Evolutionary conservation across 2,797 vertebrate species (phyloP), one percentile per base, ranked within the genome.

Genomic region (Macropus fuliginosus): DNA sequence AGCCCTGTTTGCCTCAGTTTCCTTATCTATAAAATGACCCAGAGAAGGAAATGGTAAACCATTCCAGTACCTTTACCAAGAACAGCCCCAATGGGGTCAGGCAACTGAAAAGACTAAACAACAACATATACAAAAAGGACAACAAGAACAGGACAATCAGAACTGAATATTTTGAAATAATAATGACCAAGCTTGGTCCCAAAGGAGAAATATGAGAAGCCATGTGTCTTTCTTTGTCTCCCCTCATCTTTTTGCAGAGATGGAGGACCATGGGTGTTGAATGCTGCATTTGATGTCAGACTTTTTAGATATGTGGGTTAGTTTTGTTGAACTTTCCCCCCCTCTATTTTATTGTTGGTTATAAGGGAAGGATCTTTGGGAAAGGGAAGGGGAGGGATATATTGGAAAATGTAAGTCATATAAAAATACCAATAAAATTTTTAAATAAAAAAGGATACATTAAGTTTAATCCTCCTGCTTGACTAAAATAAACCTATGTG

Each of bases 401-500:
- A 46, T 11, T 87, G 40, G 40, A 21, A 46, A 81, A 81, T 46
- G 18, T 27, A 46, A 87, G 40, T 50, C 40, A 50, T 46, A 50
- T 11, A 87, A 87, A 87, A 46, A 10, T 24, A 8, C n/a, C 21
- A 81, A 46, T 27, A 81, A 46, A 27, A 46, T 24, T 81, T 46
- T 81, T 81, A 81, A 81, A 40, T 40, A 21, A 40, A 40, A 62
- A 87, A 27, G 74, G 18, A 87, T 24, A 87, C 9, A 87, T 46
- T 87, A 27, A 87, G 18, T 10, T 27, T 46, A 46, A 89, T 40
- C 31, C 34, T 52, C 56, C 34, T 90, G 40, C 59, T 92, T 95
- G 91, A 92, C 21, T 91, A 40, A 93, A 97, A 92, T 55, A 87
- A 87, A 87, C 40, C 46, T 24, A 46, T 11, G 55, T 21, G 55